phyloP scores from a whole-genome alignment of 1,140 invertebrate species.

The Procambarus virginalis region DNA sequence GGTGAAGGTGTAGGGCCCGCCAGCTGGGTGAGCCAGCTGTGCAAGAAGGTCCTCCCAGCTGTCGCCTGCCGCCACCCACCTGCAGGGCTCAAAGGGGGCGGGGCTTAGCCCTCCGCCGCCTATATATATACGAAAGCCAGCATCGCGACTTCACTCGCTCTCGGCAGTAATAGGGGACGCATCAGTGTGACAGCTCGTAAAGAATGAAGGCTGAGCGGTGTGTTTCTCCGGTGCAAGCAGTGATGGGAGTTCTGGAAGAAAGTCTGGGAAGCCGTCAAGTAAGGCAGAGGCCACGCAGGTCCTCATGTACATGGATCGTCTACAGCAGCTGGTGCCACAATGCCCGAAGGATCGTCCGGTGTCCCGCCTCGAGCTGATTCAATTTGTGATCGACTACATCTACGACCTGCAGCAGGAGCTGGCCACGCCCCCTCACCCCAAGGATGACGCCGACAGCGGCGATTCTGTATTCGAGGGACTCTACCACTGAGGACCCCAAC shows the following conservation, averaged over 20 bases:
- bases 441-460: neutral
- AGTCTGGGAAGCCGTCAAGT: constrained; percentile 26
- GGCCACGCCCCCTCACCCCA: neutral
- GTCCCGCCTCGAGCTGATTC: constrained; percentile 54
- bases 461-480: constrained; percentile 53
- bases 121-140: constrained; percentile 19
- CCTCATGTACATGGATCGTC: constrained; percentile 56
- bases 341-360: constrained; percentile 56
- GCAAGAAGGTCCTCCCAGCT: constrained; percentile 51
- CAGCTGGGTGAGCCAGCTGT: constrained; percentile 36
- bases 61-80: constrained; percentile 42
- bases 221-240: constrained; percentile 51
- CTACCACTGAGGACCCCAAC: neutral
- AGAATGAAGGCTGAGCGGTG: constrained; percentile 61
- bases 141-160: constrained; percentile 6
- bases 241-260: constrained; percentile 53
- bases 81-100: constrained; percentile 19
- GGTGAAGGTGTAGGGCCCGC: neutral
- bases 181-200: neutral
- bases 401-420: constrained; percentile 45
- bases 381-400: constrained; percentile 60
- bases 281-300: constrained; percentile 55
- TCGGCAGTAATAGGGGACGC: neutral
- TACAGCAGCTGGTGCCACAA: constrained; percentile 54
- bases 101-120: neutral